A percentile compares a stretch with the other conserved stretches of the same genome.
These are phyloP conservation scores for Phytoseiulus persimilis DNA, from an alignment of 2,888 invertebrate species.

Conservation along the genomic window DNA sequence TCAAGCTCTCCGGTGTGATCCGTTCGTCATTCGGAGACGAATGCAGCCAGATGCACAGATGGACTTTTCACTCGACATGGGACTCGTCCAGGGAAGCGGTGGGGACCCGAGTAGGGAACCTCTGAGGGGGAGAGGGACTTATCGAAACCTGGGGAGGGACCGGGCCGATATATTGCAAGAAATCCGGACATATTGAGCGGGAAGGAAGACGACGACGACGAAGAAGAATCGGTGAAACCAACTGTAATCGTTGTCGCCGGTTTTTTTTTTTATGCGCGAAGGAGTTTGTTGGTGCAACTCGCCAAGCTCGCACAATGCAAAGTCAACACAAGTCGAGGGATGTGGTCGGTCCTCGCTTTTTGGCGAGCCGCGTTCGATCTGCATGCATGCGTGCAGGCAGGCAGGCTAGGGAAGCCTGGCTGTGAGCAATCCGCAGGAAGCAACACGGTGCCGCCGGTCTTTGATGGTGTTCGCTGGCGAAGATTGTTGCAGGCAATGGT, in stretches of 20 bases:
- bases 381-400: not conserved
- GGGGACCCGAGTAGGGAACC: not conserved
- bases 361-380: not conserved
- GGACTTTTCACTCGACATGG: no score
- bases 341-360: not conserved
- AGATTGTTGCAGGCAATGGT: not conserved
- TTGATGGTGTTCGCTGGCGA: not conserved
- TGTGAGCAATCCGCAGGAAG: not conserved
- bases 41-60: no score
- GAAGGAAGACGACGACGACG: not conserved
- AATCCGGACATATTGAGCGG: not conserved
- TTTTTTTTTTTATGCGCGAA: slow-evolving; percentile 23
- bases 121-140: not conserved
- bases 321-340: slow-evolving; percentile 17
- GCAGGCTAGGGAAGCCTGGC: not conserved
- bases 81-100: no score
- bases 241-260: slow-evolving; percentile 32
- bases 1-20: no score
- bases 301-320: slow-evolving; percentile 16
- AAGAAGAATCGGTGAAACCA: slow-evolving; percentile 31
- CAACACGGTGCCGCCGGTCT: not conserved
- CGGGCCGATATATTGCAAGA: not conserved
- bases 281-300: slow-evolving; percentile 38
- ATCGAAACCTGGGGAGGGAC: not conserved
- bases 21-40: no score